Conservation (phyloP, 2,888 invertebrate genomes). For the Geophilus truncorum region DNA sequence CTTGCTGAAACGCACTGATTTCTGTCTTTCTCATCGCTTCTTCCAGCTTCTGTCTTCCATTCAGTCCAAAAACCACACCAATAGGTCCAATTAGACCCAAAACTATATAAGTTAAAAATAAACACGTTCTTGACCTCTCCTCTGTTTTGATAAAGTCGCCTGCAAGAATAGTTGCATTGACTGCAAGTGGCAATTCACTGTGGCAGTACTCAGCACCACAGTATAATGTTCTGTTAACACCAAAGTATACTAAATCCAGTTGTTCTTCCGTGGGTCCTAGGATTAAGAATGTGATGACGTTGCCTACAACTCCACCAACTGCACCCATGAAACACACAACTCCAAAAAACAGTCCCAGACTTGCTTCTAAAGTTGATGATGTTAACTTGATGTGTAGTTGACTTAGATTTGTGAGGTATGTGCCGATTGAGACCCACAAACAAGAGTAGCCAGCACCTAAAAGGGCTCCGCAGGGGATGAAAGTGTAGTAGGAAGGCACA, state of each 20-base stretch:
- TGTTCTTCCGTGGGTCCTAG: background rate
- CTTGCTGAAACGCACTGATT: background rate
- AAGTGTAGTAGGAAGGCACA: background rate
- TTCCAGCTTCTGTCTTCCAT: background rate
- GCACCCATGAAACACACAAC: background rate
- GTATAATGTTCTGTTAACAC: background rate
- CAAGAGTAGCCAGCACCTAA: background rate
- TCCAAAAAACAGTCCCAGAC: background rate
- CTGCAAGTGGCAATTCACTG: background rate
- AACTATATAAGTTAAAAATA: background rate
- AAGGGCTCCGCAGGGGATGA: background rate
- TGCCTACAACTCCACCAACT: background rate
- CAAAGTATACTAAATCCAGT: background rate
- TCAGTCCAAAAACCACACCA: background rate
- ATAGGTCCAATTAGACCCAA: background rate
- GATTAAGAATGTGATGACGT: background rate
- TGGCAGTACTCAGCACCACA: background rate
- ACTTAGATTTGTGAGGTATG: background rate
- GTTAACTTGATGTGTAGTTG: background rate
- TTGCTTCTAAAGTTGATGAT: background rate
- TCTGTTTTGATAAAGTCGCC: background rate
- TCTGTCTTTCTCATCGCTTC: background rate
- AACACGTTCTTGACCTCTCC: background rate
- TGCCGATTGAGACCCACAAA: background rate
- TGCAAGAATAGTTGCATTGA: background rate